A percentile compares a stretch with the other conserved stretches of the same genome.
These are phyloP conservation scores for Nycticryphes semicollaris DNA, from an alignment of 2,113 vertebrate species.

Conservation along the genomic window DNA sequence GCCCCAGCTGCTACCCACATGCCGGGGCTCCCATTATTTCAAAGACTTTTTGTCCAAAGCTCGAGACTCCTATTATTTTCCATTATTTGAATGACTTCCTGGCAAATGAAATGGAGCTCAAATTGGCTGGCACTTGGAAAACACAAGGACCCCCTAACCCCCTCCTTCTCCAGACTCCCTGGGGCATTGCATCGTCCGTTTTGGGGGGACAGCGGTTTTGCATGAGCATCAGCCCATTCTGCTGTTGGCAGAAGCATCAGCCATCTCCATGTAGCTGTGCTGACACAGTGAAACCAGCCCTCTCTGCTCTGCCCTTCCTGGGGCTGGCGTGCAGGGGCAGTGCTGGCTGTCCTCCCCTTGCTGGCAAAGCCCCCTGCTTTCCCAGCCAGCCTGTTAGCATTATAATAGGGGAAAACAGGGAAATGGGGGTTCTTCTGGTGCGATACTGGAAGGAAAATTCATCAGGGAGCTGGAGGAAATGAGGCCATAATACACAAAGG, in stretches of 20 bases:
- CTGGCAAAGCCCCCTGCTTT: conserved; percentile 19
- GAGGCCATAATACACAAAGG: not conserved
- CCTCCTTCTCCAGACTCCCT: not conserved
- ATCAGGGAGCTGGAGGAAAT: not conserved
- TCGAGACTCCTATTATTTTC: not conserved
- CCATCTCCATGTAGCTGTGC: not conserved
- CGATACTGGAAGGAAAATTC: conserved; percentile 7
- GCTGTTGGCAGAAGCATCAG: not conserved
- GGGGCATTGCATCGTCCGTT: not conserved
- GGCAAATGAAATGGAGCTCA: not conserved
- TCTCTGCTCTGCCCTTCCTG: not conserved
- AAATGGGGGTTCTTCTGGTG: not conserved
- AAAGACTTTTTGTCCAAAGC: not conserved
- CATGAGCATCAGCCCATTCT: not conserved
- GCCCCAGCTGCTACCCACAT: not conserved
- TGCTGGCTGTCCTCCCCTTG: not conserved
- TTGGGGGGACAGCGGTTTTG: not conserved
- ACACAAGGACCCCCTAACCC: not conserved
- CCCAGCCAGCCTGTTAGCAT: conserved; percentile 22
- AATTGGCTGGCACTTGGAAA: not conserved
- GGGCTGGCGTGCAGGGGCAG: not conserved
- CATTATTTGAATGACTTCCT: not conserved
- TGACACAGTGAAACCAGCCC: not conserved
- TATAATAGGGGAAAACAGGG: not conserved
- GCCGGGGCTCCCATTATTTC: not conserved